phyloP scores from a whole-genome alignment of 2,797 vertebrate species.

The Nyctalus aviator region DNA sequence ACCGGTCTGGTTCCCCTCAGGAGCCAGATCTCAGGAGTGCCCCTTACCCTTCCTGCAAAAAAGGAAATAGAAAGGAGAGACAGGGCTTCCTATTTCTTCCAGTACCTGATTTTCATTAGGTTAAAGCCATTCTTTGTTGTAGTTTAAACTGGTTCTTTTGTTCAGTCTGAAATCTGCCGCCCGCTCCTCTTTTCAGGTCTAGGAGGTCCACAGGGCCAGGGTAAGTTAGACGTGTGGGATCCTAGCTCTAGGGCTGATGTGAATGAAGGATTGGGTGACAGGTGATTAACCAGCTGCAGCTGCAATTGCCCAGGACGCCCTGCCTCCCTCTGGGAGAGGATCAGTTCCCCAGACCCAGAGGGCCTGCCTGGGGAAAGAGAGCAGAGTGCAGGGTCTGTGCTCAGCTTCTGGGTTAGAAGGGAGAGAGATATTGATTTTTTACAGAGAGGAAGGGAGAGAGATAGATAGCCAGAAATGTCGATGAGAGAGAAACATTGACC shows the following conservation, averaged over 20 bases:
- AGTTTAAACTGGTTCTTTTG: slow-evolving; percentile 70
- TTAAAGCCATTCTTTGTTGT: slow-evolving; percentile 76
- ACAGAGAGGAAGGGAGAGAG: no score
- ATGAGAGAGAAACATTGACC: no score
- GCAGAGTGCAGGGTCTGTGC: no score
- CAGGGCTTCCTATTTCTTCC: slow-evolving; percentile 49
- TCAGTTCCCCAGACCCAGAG: not conserved
- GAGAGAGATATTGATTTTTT: no score
- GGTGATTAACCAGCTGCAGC: slow-evolving; percentile 52
- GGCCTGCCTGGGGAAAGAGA: no score
- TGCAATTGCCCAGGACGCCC: not conserved
- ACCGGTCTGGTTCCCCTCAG: not conserved
- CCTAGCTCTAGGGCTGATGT: not conserved
- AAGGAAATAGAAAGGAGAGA: slow-evolving; percentile 58
- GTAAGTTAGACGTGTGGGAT: slow-evolving; percentile 71
- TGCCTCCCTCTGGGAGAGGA: not conserved
- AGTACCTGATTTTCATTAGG: slow-evolving; percentile 48
- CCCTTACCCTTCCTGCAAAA: not conserved
- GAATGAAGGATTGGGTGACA: slow-evolving; percentile 67
- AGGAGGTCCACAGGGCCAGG: not conserved
- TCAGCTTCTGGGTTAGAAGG: not conserved
- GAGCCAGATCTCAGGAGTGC: not conserved
- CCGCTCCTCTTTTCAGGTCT: not conserved
- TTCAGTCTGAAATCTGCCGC: slow-evolving; percentile 46
- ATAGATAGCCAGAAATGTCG: no score